Conservation (phyloP, 1,140 invertebrate species). For the Drosophila grimshawi region DNA sequence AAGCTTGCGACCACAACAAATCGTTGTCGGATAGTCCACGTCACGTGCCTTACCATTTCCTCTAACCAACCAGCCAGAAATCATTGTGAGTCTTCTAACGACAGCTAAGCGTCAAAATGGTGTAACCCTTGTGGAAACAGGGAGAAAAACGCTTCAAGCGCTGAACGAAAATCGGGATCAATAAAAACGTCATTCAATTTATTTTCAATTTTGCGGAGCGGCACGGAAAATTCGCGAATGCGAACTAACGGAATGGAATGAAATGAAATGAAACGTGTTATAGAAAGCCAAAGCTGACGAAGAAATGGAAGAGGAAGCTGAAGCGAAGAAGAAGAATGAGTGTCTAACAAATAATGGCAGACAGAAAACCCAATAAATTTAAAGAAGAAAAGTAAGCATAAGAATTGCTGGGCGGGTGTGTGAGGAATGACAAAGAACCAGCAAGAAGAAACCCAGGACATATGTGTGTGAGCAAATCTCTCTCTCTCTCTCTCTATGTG, state of each 20-base stretch:
- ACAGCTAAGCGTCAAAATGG: constrained; percentile 76
- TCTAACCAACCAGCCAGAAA: no score
- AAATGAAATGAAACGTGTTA: constrained; percentile 62
- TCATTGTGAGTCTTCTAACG: constrained; percentile 26
- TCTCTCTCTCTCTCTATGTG: not conserved
- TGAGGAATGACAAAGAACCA: constrained; percentile 39
- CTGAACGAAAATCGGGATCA: constrained; percentile 75
- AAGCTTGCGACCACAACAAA: not conserved
- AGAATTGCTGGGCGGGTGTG: constrained; percentile 30
- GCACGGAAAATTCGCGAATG: constrained; percentile 17
- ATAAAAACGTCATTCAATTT: constrained; percentile 83
- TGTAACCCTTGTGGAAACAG: constrained; percentile 22
- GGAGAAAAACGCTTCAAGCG: constrained; percentile 36
- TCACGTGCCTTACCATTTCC: constrained; percentile 6
- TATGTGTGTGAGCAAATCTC: constrained; percentile 8
- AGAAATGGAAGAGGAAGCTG: not conserved
- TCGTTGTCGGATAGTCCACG: constrained; percentile 21
- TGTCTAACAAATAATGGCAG: constrained; percentile 78
- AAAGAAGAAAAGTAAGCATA: constrained; percentile 67
- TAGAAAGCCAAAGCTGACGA: not conserved
- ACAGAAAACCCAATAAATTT: constrained; percentile 80
- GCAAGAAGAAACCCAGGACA: constrained; percentile 26
- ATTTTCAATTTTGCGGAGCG: constrained; percentile 74
- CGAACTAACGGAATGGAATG: constrained; percentile 26
- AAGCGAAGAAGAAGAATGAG: constrained; percentile 11